Conservation (phyloP, 2,797 vertebrate genomes). For the Arvicola amphibius region DNA sequence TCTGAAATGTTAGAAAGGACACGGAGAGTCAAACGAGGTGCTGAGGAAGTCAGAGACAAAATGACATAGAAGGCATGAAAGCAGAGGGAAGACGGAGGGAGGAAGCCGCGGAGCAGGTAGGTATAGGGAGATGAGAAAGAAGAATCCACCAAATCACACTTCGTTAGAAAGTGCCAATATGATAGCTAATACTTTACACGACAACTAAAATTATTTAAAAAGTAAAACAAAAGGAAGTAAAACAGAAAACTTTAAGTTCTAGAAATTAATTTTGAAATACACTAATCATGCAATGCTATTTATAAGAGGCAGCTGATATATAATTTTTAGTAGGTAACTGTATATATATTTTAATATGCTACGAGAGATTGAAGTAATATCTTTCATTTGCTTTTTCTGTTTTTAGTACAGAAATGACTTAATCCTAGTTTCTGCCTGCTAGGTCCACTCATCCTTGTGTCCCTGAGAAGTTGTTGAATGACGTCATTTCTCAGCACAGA, state of each 20-base stretch:
- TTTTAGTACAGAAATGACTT: not conserved
- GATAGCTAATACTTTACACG: no score
- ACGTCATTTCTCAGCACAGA: constrained; percentile 57
- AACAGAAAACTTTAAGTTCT: not conserved
- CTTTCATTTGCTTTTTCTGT: constrained; percentile 6
- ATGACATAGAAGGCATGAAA: not conserved
- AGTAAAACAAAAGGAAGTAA: not conserved
- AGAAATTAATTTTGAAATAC: constrained; percentile 16
- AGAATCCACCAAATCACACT: not conserved
- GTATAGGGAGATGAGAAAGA: no score
- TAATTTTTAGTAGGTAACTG: not conserved
- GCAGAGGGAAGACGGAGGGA: no score
- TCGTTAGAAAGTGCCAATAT: no score
- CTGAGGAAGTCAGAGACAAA: not conserved
- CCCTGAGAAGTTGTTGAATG: constrained; percentile 18
- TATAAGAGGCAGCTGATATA: not conserved
- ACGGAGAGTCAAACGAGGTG: not conserved
- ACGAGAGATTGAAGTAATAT: not conserved
- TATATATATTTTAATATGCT: not conserved
- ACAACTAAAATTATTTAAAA: not conserved
- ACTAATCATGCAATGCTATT: not conserved
- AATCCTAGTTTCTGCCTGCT: not conserved
- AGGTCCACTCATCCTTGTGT: not conserved
- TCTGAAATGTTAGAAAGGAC: not conserved
- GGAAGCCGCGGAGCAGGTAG: no score